These are phyloP conservation scores for human (Homo sapiens) DNA, from an alignment of 2,113 vertebrate genomes.

Conservation along the genomic window DNA sequence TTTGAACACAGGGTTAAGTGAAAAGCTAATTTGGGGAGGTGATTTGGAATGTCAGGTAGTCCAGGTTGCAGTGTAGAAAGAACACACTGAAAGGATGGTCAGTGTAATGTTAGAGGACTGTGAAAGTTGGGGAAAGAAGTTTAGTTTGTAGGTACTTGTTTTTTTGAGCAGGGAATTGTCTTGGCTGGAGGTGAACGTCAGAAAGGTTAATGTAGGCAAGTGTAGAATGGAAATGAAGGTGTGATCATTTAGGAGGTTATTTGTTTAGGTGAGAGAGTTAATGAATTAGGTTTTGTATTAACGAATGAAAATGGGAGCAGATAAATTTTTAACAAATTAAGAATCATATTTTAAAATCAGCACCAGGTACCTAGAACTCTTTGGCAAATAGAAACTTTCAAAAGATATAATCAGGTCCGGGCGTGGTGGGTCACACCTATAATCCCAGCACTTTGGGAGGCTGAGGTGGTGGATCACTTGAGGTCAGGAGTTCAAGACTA, in stretches of 20 bases:
- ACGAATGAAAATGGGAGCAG: background rate
- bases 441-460: no score
- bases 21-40: background rate
- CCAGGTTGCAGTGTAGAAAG: background rate
- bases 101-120: background rate
- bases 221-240: background rate
- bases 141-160: no score
- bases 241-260: background rate
- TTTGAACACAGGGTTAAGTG: background rate
- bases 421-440: no score
- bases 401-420: background rate
- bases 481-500: no score
- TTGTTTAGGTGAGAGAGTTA: background rate
- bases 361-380: background rate
- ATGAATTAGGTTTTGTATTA: no score
- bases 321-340: constrained; percentile 24
- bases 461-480: no score
- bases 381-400: constrained; percentile 9
- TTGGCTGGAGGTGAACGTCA: background rate
- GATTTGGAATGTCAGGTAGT: background rate
- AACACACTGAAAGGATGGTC: background rate
- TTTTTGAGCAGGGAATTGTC: no score
- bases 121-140: background rate
- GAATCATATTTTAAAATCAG: background rate
- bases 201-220: background rate